A percentile compares a stretch with the other conserved stretches of the same genome.
These are phyloP conservation scores for Epinotia demarniana DNA, from an alignment of 2,888 invertebrate species.

Conservation along the genomic window DNA sequence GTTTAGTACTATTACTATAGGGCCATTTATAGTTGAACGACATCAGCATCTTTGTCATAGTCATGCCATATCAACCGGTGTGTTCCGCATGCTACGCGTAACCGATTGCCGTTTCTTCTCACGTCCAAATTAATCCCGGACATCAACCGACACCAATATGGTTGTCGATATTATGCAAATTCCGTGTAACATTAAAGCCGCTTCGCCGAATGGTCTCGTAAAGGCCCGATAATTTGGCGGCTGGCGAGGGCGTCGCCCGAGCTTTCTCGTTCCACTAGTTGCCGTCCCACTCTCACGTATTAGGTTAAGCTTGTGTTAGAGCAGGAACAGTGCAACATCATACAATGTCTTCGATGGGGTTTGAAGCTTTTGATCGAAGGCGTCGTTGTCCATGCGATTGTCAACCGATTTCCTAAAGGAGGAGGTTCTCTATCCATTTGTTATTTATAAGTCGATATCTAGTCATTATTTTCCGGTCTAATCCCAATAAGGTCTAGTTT, in stretches of 20 bases:
- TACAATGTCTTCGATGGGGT: background rate
- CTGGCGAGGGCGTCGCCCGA: background rate
- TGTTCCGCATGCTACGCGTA: background rate
- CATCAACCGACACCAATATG: background rate
- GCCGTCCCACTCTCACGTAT: background rate
- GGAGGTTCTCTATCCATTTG: background rate
- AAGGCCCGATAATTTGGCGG: conserved; percentile 7
- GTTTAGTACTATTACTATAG: no score
- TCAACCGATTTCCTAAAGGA: background rate
- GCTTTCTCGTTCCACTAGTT: conserved; percentile 5
- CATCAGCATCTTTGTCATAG: background rate
- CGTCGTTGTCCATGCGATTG: background rate
- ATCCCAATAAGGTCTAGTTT: no score
- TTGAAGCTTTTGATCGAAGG: conserved; percentile 2
- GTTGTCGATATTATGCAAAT: conserved; percentile 30
- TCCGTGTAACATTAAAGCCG: conserved; percentile 20
- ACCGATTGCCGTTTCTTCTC: background rate
- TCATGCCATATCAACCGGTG: background rate
- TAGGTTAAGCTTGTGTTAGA: background rate
- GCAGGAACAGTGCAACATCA: background rate
- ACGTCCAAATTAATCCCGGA: conserved; percentile 17
- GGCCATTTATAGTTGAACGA: background rate
- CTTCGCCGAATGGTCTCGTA: conserved; percentile 21
- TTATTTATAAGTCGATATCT: background rate
- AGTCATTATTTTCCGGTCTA: no score